Evolutionary conservation across 2,888 invertebrate species (phyloP).

Genomic region (Diadegma fenestrale): DNA sequence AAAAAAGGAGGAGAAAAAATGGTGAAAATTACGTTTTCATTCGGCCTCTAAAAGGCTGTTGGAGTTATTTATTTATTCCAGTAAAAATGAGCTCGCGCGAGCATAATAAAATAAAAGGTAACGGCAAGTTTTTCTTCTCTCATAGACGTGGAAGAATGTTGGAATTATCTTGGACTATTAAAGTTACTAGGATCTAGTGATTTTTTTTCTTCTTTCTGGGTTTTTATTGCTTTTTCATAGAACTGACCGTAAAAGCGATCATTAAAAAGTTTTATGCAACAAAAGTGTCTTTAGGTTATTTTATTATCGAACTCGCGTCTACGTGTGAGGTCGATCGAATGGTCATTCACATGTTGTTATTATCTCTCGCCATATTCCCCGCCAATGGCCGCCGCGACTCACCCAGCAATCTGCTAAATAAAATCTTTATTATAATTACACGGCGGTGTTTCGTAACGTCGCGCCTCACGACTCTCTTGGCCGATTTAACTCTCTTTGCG

Average conservation of each 20-base stretch:
- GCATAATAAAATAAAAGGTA: background rate
- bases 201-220: background rate
- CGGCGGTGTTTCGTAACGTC: background rate
- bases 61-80: background rate
- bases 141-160: background rate
- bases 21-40: too few relatives aligned
- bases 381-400: background rate
- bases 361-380: background rate
- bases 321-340: conserved; percentile 24
- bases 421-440: conserved; percentile 15
- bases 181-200: conserved; percentile 4
- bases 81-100: background rate
- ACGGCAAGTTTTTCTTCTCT: background rate
- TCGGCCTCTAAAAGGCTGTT: background rate
- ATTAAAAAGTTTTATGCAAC: conserved; percentile 13
- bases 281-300: conserved; percentile 10
- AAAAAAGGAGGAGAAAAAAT: too few relatives aligned
- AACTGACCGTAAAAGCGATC: conserved; percentile 7
- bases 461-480: background rate
- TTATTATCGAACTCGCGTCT: background rate
- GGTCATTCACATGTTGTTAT: conserved; percentile 6
- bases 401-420: background rate
- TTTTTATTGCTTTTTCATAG: background rate
- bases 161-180: background rate
- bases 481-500: conserved; percentile 4